phyloP scores from a whole-genome alignment of 2,797 vertebrate genomes.

The Halcyon badia region DNA sequence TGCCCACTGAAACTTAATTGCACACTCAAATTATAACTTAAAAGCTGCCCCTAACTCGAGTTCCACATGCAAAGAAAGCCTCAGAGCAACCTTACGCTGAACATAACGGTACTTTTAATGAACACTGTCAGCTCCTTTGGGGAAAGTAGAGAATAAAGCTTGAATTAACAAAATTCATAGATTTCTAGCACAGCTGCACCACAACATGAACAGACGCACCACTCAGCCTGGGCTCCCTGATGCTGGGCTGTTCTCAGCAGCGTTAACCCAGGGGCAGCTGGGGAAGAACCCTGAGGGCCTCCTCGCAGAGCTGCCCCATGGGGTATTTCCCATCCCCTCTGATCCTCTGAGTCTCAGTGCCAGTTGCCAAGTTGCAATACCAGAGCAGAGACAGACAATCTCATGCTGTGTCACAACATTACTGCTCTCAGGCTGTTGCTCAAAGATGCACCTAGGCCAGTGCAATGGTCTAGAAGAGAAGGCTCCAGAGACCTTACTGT shows the following conservation, averaged over 20 bases:
- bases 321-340: rapidly evolving
- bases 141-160: neutral
- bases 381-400: neutral
- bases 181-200: slow-evolving; percentile 18
- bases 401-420: rapidly evolving
- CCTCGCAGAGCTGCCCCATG: rapidly evolving
- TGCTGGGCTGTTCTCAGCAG: neutral
- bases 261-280: neutral
- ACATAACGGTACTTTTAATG: neutral
- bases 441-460: too few relatives aligned
- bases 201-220: rapidly evolving
- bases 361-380: rapidly evolving
- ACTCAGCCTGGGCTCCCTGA: neutral
- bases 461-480: neutral
- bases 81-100: neutral
- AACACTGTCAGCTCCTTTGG: neutral
- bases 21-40: neutral
- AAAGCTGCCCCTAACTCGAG: neutral
- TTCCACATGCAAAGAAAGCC: neutral
- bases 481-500: neutral
- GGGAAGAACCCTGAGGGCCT: neutral
- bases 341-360: too few relatives aligned
- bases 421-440: too few relatives aligned
- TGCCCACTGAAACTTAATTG: slow-evolving; percentile 25
- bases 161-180: neutral